These are phyloP conservation scores for Dicentrarchus labrax DNA, from an alignment of 2,113 vertebrate species.

Conservation along the genomic window DNA sequence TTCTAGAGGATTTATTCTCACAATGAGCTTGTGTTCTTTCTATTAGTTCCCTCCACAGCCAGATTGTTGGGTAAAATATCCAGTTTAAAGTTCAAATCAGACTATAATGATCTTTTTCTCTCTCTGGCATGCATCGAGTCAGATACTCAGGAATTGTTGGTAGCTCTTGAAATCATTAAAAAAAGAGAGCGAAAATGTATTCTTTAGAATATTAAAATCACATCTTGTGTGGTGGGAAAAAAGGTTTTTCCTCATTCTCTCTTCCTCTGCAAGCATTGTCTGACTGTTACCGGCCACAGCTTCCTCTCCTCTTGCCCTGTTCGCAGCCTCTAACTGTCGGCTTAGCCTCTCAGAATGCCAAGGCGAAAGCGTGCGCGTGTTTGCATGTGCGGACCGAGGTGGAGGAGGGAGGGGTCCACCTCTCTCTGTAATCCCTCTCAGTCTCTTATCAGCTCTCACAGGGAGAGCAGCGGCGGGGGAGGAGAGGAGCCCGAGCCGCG, in stretches of 20 bases:
- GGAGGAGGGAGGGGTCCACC: conserved; percentile 4
- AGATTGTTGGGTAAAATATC: conserved; percentile 18
- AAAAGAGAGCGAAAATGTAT: neutral
- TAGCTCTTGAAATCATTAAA: neutral
- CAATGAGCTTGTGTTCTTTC: neutral
- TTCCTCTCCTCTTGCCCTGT: neutral
- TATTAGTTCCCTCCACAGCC: neutral
- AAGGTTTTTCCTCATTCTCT: neutral
- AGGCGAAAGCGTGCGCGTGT: conserved; percentile 32
- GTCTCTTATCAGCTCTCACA: conserved; percentile 70
- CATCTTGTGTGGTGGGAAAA: conserved; percentile 2
- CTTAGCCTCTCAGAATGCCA: neutral
- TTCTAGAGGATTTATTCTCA: conserved; percentile 24
- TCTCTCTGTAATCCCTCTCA: conserved; percentile 58
- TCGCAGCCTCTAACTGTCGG: neutral
- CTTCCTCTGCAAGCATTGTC: neutral
- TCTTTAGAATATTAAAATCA: neutral
- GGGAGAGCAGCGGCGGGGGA: conserved; percentile 47
- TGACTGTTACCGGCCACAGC: neutral
- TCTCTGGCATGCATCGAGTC: neutral
- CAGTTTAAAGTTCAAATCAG: neutral
- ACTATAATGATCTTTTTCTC: neutral
- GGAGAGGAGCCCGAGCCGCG: conserved; percentile 30
- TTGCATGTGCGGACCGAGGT: neutral
- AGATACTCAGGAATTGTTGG: neutral